Conservation (phyloP, 2,113 vertebrate species). For the Mus pahari region DNA sequence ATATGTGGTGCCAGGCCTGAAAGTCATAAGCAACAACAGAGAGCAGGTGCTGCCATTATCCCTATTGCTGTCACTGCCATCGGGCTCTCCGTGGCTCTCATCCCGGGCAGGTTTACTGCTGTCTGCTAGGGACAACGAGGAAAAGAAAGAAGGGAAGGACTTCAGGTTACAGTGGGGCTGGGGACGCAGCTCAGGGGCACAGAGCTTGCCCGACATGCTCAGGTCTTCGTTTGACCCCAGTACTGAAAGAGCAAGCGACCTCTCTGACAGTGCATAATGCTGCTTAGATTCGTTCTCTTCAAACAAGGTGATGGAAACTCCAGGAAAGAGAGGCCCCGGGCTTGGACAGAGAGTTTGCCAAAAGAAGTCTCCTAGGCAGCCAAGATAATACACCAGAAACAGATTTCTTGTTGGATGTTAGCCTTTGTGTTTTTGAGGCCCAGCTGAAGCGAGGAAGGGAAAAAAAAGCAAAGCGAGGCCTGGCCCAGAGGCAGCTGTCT, state of each 20-base stretch:
- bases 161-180: background rate
- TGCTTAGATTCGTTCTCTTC: slow-evolving; percentile 31
- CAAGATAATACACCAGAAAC: slow-evolving; percentile 72
- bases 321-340: slow-evolving; percentile 68
- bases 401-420: slow-evolving; percentile 70
- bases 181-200: background rate
- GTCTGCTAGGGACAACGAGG: background rate
- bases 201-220: background rate
- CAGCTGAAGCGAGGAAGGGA: slow-evolving; percentile 48
- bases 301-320: slow-evolving; percentile 72
- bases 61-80: background rate
- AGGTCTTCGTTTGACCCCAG: background rate
- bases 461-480: slow-evolving; percentile 56
- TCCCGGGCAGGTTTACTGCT: background rate
- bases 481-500: background rate
- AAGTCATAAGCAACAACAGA: background rate
- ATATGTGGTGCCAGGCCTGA: slow-evolving; percentile 15
- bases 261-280: background rate
- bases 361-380: slow-evolving; percentile 63
- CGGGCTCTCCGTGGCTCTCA: background rate
- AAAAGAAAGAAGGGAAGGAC: background rate
- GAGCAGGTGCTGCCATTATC: background rate
- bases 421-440: slow-evolving; percentile 69
- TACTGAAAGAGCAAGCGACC: background rate
- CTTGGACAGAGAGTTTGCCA: slow-evolving; percentile 72